phyloP scores from a whole-genome alignment of 2,797 vertebrate genomes.

The Gadopsis marmoratus region DNA sequence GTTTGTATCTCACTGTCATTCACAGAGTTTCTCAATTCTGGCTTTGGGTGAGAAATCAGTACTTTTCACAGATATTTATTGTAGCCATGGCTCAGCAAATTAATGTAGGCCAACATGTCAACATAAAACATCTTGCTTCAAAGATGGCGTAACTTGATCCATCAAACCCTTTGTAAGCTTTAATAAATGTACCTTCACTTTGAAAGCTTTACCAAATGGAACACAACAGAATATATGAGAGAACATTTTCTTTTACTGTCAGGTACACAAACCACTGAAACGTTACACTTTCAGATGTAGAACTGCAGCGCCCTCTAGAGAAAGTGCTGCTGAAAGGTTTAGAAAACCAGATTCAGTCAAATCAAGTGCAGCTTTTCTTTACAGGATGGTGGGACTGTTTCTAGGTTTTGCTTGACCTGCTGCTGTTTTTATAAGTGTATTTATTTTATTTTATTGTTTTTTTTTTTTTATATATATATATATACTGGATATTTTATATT shows the following conservation, averaged over 20 bases:
- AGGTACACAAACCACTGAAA: background rate
- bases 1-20: background rate
- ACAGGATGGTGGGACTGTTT: background rate
- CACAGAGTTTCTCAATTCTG: background rate
- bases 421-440: background rate
- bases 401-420: background rate
- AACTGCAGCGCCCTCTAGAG: constrained; percentile 67
- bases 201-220: background rate
- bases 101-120: background rate
- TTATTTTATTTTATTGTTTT: background rate
- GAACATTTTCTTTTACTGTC: background rate
- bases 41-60: background rate
- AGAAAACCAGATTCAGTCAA: background rate
- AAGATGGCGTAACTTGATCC: background rate
- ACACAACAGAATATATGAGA: background rate
- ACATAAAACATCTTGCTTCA: background rate
- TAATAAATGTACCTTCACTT: background rate
- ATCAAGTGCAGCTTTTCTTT: background rate
- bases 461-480: background rate
- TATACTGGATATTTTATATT: background rate
- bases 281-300: background rate
- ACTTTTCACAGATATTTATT: background rate
- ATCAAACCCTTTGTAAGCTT: background rate
- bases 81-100: background rate
- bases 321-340: background rate